Conservation (phyloP, 37 sponge, comb jelly and placozoan species). For the Bolinopsis microptera region DNA sequence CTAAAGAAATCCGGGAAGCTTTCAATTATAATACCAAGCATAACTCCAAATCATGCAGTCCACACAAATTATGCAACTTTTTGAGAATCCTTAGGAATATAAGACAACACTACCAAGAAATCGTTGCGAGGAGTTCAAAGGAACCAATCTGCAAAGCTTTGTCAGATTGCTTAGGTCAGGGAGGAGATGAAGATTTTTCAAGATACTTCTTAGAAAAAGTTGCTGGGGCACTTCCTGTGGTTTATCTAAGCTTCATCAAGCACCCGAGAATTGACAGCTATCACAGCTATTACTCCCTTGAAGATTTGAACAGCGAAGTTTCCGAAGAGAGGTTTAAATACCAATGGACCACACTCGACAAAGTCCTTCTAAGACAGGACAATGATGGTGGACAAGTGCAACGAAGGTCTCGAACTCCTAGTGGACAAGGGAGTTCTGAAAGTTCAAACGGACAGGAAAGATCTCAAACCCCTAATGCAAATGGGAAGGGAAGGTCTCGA, state of each 20-base stretch:
- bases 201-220: not conserved
- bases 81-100: not conserved
- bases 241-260: not conserved
- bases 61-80: not conserved
- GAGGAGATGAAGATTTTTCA: not conserved
- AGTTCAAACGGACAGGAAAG: too few species aligned
- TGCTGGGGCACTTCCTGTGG: not conserved
- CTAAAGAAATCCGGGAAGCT: slow-evolving; percentile 15
- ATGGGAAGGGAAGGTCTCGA: too few species aligned
- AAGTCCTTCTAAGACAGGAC: not conserved
- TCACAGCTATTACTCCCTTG: not conserved
- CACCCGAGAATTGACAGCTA: not conserved
- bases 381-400: not conserved
- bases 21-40: not conserved
- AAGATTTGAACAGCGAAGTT: not conserved
- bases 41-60: not conserved
- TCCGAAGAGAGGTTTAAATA: not conserved
- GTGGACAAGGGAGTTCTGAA: not conserved
- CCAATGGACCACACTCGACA: not conserved
- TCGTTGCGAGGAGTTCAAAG: not conserved
- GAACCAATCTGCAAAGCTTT: not conserved
- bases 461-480: too few species aligned
- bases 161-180: not conserved
- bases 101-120: not conserved
- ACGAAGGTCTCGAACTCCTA: not conserved